phyloP scores from a whole-genome alignment of 2,113 vertebrate genomes.

The Eulacestoma nigropectus region DNA sequence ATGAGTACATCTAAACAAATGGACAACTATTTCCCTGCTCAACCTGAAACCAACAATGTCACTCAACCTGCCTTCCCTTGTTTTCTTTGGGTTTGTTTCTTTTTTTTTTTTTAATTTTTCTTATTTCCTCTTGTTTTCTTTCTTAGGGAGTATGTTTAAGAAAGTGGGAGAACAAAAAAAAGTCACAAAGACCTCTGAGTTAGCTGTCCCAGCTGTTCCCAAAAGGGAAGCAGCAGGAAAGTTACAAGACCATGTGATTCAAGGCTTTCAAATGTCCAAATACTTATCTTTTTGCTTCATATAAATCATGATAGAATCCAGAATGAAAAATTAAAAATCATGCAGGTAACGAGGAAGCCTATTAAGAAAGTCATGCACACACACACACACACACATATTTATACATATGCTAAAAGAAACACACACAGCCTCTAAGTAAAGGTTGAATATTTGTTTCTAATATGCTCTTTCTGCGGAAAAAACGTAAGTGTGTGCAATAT shows the following conservation, averaged over 20 bases:
- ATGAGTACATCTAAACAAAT: neutral
- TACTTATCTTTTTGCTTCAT: neutral
- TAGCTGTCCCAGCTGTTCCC: neutral
- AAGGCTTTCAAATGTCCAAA: neutral
- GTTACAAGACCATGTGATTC: neutral
- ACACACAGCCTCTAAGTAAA: rapidly evolving
- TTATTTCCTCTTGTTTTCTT: neutral
- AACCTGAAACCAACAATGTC: neutral
- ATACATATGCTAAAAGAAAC: neutral
- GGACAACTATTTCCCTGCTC: neutral
- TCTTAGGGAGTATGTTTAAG: neutral
- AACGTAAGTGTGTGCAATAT: neutral
- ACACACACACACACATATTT: rapidly evolving
- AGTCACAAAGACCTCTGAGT: neutral
- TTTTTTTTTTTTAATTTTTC: too few species aligned
- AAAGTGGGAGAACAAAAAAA: neutral
- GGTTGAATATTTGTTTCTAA: neutral
- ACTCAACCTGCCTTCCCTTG: neutral
- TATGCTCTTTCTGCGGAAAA: neutral
- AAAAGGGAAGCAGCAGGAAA: neutral
- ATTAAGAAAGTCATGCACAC: neutral
- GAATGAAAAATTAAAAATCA: neutral
- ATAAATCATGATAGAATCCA: neutral
- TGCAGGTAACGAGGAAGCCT: rapidly evolving
- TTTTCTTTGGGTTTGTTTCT: neutral